Percentiles rank a stretch among this genome's conserved stretches.
These are phyloP conservation scores for Saimiri boliviensis DNA, from an alignment of 2,113 vertebrate species.

Conservation along the genomic window DNA sequence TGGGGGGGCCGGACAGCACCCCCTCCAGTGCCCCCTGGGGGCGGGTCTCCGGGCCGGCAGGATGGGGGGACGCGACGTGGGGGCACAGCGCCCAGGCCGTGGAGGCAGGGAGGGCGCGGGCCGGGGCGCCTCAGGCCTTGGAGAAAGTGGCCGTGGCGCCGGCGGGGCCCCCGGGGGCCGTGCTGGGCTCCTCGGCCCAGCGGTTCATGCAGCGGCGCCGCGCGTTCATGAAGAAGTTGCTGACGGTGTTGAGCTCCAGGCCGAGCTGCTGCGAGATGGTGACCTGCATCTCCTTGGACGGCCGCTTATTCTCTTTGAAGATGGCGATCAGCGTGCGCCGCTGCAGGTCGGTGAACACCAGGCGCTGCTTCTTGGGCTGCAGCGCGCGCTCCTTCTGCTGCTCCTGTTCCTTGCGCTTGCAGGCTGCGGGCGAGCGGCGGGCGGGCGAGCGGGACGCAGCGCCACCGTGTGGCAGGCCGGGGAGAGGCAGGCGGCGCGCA, in stretches of 20 bases:
- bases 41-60: neutral
- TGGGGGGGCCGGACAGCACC: neutral
- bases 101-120: slow-evolving; percentile 41
- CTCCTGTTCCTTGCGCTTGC: slow-evolving; percentile 99
- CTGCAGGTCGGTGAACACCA: slow-evolving; percentile 99
- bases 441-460: neutral
- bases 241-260: slow-evolving; percentile 98
- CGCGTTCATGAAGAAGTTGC: slow-evolving; percentile 99
- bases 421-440: slow-evolving; percentile 84
- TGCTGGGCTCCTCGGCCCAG: slow-evolving; percentile 94
- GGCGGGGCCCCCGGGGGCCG: slow-evolving; percentile 89
- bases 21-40: neutral
- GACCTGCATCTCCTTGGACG: slow-evolving; percentile 98
- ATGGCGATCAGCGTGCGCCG: slow-evolving; percentile 98
- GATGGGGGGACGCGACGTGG: neutral
- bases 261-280: slow-evolving; percentile 99
- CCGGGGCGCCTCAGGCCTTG: slow-evolving; percentile 91
- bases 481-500: neutral
- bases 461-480: neutral
- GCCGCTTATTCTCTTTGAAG: slow-evolving; percentile 99
- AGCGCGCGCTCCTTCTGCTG: slow-evolving; percentile 97
- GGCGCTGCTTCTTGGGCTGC: slow-evolving; percentile 96
- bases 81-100: slow-evolving; percentile 3
- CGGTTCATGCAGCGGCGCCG: slow-evolving; percentile 98
- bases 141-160: slow-evolving; percentile 95